Evolutionary conservation across 2,113 vertebrate species (phyloP).

Genomic region (Poeciliopsis turrubarensis): DNA sequence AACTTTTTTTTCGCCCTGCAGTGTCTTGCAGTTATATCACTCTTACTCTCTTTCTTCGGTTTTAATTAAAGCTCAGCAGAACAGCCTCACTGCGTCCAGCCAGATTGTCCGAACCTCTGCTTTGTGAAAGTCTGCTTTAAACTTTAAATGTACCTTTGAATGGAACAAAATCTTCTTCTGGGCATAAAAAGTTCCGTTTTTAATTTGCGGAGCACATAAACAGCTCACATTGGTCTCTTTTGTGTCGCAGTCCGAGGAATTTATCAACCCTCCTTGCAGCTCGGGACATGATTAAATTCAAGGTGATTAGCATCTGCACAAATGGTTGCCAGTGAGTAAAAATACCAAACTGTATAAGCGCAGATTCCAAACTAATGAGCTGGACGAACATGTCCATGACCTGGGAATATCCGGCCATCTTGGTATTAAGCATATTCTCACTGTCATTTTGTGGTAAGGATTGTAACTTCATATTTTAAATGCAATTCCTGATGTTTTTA

Average conservation of each 20-base stretch:
- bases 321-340: constrained; percentile 47
- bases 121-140: constrained; percentile 27
- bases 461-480: background rate
- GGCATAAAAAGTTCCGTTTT: constrained; percentile 9
- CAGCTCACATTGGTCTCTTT: constrained; percentile 19
- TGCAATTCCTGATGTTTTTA: constrained; percentile 20
- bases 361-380: constrained; percentile 32
- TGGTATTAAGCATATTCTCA: constrained; percentile 18
- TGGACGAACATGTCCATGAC: constrained; percentile 32
- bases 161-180: constrained; percentile 1
- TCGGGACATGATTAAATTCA: constrained; percentile 34
- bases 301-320: constrained; percentile 50
- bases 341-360: constrained; percentile 18
- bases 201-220: constrained; percentile 7
- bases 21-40: constrained; percentile 11
- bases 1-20: background rate
- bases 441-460: constrained; percentile 3
- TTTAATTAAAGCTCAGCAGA: constrained; percentile 49
- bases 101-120: background rate
- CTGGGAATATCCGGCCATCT: constrained; percentile 13
- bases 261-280: constrained; percentile 16
- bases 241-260: constrained; percentile 27
- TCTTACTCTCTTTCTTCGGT: constrained; percentile 4
- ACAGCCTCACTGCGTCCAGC: constrained; percentile 10
- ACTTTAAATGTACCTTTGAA: constrained; percentile 36